A percentile compares a stretch with the other conserved stretches of the same genome.
These are phyloP conservation scores for Proisotoma minuta DNA, from an alignment of 2,888 invertebrate genomes.

Conservation along the genomic window DNA sequence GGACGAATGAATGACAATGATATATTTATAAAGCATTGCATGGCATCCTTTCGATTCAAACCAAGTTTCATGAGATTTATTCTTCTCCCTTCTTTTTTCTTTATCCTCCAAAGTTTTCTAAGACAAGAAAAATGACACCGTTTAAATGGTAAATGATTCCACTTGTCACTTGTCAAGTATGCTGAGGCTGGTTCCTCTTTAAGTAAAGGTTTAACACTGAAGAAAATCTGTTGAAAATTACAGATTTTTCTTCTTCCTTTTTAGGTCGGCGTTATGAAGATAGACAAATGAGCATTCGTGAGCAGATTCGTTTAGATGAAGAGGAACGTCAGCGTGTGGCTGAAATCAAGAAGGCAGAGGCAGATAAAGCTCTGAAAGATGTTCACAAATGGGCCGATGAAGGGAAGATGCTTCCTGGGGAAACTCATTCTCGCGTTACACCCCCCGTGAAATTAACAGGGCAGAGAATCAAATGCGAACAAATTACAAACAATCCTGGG, in stretches of 20 bases:
- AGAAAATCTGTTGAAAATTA: neutral
- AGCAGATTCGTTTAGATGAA: conserved; percentile 60
- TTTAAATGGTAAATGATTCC: neutral
- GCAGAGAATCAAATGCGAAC: neutral
- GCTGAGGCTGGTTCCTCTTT: no score
- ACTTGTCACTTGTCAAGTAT: neutral
- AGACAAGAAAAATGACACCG: neutral
- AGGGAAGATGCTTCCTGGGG: neutral
- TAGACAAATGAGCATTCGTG: conserved; percentile 59
- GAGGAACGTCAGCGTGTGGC: conserved; percentile 62
- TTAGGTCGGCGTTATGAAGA: conserved; percentile 51
- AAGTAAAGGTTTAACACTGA: neutral
- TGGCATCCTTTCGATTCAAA: no score
- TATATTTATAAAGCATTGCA: no score
- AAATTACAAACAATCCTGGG: neutral
- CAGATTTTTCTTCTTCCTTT: conserved; percentile 1
- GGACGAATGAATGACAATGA: no score
- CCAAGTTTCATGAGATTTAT: no score
- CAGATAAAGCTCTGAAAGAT: conserved; percentile 62
- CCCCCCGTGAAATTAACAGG: no score
- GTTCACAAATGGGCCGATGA: conserved; percentile 49
- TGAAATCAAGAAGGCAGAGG: conserved; percentile 59
- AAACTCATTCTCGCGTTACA: neutral
- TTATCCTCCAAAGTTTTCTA: no score
- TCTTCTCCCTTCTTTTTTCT: no score